Evolutionary conservation across 2,888 invertebrate species (phyloP), one percentile per base, ranked within the genome.

Genomic region (Carterocephalus palaemon): DNA sequence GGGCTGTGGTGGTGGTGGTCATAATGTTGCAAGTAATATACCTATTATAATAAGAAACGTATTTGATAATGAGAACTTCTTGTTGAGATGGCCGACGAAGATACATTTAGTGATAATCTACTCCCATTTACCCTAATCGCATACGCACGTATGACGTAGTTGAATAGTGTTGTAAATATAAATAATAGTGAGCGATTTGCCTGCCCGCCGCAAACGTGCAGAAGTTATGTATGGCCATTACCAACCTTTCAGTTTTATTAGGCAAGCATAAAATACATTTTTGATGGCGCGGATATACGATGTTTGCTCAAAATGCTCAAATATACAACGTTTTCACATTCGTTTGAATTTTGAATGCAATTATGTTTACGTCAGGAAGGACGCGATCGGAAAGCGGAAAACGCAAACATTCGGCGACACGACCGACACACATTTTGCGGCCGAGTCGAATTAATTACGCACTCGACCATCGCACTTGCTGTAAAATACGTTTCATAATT

Each of bases 221-320:
- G 26, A 41, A 40, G 22, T 12, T 15, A 29, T 23, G 15, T 16
- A 20, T 9, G 17, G 12, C 17, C 17, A 33, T 40, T 40, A 40
- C 10, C 8, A n/a, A 13, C 10, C 23, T 41, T 41, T 40, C 16
- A 31, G 16, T 40, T 23, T 19, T 9, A 10, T 31, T 40, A 19
- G 23, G 12, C 31, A 31, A 23, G 40, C 32, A 32, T 41, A 41
- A 41, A 41, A 32, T 41, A 41, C 32, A 41, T 17, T 33, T 32
- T 33, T 41, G 32, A 33, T 24, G 23, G 24, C 9, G 24, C 9
- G 33, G 22, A 31, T 10, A 12, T 16, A 40, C 23, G 22, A 40
- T 31, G 31, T 40, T 22, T 22, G 7, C 29, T 22, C 15, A 16
- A 40, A 40, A n/a, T n/a, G n/a, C n/a, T n/a, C 23, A 40, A 31